A percentile compares a stretch with the other conserved stretches of the same genome.
phyloP scores from a whole-genome alignment of 2,113 vertebrate genomes.

The Nestor notabilis region DNA sequence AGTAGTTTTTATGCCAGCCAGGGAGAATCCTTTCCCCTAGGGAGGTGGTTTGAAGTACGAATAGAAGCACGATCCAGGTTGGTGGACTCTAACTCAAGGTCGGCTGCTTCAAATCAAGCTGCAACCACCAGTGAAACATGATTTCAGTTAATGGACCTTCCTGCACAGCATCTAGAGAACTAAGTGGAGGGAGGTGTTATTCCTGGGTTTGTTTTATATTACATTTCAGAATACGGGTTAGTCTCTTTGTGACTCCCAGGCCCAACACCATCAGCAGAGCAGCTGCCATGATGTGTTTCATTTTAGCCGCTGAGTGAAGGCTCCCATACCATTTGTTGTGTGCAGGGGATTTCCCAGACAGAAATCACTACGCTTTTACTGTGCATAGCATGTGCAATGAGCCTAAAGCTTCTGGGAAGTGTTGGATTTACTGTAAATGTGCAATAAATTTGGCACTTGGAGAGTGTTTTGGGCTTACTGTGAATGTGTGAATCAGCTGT shows the following conservation, averaged over 20 bases:
- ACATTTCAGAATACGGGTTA: accelerated
- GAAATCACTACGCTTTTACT: accelerated
- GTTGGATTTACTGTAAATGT: background rate
- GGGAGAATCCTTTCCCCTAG: background rate
- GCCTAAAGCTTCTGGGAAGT: background rate
- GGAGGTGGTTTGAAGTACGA: background rate
- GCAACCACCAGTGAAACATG: background rate
- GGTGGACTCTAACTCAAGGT: background rate
- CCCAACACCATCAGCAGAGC: accelerated
- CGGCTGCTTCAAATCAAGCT: background rate
- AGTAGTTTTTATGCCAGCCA: background rate
- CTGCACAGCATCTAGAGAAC: background rate
- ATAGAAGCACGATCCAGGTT: background rate
- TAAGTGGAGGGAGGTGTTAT: background rate
- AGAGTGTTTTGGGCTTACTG: background rate
- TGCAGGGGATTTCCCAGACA: background rate
- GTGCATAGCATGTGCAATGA: background rate
- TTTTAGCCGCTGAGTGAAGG: accelerated
- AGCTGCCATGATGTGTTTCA: background rate
- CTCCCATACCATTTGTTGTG: background rate
- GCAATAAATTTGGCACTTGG: background rate
- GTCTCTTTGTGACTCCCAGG: background rate
- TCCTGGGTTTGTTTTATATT: background rate
- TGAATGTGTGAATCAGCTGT: slow-evolving; percentile 12
- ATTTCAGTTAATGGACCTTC: background rate